Percentiles rank a stretch among this genome's conserved stretches.
Conservation (phyloP, 2,797 vertebrate species). For the Myoxocephalus aenaeus region DNA sequence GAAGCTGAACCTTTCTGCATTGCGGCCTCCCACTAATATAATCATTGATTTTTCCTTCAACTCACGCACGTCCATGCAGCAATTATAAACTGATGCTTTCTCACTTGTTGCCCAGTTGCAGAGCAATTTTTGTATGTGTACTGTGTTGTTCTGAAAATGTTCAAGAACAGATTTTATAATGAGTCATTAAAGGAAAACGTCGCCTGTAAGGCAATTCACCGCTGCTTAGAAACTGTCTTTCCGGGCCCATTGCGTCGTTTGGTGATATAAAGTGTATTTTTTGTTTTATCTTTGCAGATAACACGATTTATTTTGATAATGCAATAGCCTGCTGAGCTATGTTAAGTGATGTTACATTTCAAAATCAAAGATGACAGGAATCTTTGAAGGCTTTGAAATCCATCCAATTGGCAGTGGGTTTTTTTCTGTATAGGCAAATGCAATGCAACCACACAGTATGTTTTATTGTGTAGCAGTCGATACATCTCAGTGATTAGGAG, state of each 20-base stretch:
- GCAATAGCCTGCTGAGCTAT: background rate
- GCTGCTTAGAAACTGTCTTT: background rate
- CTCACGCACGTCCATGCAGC: slow-evolving; percentile 13
- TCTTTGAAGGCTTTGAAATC: slow-evolving; percentile 6
- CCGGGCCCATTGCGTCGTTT: background rate
- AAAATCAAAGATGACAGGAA: background rate
- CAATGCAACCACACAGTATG: background rate
- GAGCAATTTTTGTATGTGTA: slow-evolving; percentile 1
- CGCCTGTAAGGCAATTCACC: slow-evolving; percentile 2
- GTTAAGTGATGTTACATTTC: background rate
- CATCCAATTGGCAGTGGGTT: background rate
- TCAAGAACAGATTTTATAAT: slow-evolving; percentile 26
- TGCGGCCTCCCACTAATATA: slow-evolving; percentile 42
- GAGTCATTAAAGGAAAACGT: slow-evolving; percentile 6
- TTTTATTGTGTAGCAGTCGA: background rate
- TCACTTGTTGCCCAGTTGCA: slow-evolving; percentile 16
- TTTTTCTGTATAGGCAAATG: background rate
- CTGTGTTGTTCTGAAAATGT: slow-evolving; percentile 8
- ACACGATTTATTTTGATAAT: background rate
- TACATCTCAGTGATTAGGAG: background rate
- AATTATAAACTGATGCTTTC: slow-evolving; percentile 9
- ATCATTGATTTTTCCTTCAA: slow-evolving; percentile 44
- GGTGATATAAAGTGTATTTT: background rate
- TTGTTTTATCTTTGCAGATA: background rate
- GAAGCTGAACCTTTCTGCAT: slow-evolving; percentile 23